Evolutionary conservation across 2,888 invertebrate species (phyloP).

Genomic region (Chymomyza fuscimana): DNA sequence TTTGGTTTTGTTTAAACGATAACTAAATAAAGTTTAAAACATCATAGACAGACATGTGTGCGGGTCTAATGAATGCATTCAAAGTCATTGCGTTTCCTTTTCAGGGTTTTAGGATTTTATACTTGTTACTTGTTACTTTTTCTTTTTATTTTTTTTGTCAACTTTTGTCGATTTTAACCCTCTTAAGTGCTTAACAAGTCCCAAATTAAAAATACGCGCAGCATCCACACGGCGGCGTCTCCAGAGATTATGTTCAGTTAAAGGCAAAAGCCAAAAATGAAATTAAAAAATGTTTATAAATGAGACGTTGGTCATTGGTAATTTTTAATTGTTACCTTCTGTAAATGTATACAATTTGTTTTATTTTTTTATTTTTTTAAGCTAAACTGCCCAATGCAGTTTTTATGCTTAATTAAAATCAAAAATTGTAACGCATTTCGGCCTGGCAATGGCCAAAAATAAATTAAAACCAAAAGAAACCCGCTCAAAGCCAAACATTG

Average conservation of each 20-base stretch:
- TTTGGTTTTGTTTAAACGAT: constrained; percentile 56
- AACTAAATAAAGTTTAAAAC: constrained; percentile 64
- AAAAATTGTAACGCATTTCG: constrained; percentile 17
- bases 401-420: constrained; percentile 49
- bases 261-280: constrained; percentile 33
- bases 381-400: constrained; percentile 11
- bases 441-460: constrained; percentile 29
- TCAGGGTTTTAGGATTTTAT: neutral
- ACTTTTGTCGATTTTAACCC: constrained; percentile 71
- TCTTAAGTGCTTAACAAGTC: constrained; percentile 75
- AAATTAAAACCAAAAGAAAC: constrained; percentile 37
- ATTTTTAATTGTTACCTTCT: constrained; percentile 64
- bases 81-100: constrained; percentile 29
- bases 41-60: constrained; percentile 18
- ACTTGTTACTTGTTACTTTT: constrained; percentile 7
- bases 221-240: constrained; percentile 37
- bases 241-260: constrained; percentile 49
- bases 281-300: constrained; percentile 59
- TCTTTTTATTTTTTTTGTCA: constrained; percentile 41
- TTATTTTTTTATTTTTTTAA: constrained; percentile 1
- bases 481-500: neutral
- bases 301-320: constrained; percentile 65
- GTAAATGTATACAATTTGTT: constrained; percentile 6
- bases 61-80: constrained; percentile 60
- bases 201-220: constrained; percentile 69